Percentiles rank a stretch among this genome's conserved stretches.
Conservation (phyloP, 1,140 invertebrate genomes). For the Leptonema lineaticorne region DNA sequence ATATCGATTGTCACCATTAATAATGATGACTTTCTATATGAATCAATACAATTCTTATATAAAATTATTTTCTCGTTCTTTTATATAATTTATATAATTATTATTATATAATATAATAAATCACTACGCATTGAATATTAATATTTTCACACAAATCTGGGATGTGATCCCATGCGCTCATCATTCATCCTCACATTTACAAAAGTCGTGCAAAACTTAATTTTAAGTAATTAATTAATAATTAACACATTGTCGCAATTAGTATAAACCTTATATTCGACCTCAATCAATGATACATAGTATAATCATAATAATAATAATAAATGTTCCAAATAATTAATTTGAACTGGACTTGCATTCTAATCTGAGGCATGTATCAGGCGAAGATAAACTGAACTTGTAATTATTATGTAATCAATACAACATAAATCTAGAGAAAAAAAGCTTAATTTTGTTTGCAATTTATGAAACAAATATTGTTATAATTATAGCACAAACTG, state of each 20-base stretch:
- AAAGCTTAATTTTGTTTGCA: too few relatives aligned
- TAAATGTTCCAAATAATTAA: too few relatives aligned
- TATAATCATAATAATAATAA: too few relatives aligned
- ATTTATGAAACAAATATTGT: too few relatives aligned
- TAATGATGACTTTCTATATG: background rate
- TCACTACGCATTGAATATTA: constrained; percentile 10
- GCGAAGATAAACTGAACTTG: too few relatives aligned
- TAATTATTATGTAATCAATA: too few relatives aligned
- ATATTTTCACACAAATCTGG: background rate
- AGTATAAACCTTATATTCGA: background rate
- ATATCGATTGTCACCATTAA: background rate
- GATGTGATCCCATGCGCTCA: background rate
- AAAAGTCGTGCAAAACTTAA: constrained; percentile 14
- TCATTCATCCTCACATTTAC: background rate
- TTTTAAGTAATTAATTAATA: background rate
- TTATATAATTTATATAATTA: background rate
- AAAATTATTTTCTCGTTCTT: constrained; percentile 6
- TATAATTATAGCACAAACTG: too few relatives aligned
- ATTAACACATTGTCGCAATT: constrained; percentile 10
- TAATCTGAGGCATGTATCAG: too few relatives aligned
- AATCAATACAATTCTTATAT: constrained; percentile 9
- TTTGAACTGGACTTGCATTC: too few relatives aligned
- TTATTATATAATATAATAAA: constrained; percentile 10
- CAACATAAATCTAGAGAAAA: too few relatives aligned
- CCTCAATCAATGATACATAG: background rate